Percentiles rank a stretch among this genome's conserved stretches.
Conservation (phyloP, 1,140 invertebrate genomes). For the Plodia interpunctella region DNA sequence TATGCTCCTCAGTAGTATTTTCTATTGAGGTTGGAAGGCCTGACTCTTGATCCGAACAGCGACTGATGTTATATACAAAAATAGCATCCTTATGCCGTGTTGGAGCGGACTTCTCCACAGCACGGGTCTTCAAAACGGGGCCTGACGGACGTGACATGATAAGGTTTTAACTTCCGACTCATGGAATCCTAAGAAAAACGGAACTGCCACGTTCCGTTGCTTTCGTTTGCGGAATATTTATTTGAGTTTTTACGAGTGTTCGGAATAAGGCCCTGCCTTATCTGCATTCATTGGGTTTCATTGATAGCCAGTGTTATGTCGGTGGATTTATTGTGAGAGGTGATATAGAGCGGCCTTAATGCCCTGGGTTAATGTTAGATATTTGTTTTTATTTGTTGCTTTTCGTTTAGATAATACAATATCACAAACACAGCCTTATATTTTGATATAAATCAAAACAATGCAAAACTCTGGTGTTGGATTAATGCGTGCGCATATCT, state of each 20-base stretch:
- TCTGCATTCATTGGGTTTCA: conserved; percentile 15
- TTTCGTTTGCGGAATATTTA: conserved; percentile 16
- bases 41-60: too few species aligned
- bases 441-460: too few species aligned
- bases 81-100: too few species aligned
- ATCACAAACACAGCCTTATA: too few species aligned
- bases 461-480: too few species aligned
- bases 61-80: too few species aligned
- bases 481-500: too few species aligned
- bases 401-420: background rate
- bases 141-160: too few species aligned
- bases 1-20: too few species aligned
- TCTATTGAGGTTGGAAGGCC: too few species aligned
- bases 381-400: background rate
- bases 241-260: conserved; percentile 16
- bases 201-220: background rate
- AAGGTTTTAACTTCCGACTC: background rate
- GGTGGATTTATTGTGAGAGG: conserved; percentile 11
- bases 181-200: background rate
- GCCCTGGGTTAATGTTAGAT: background rate
- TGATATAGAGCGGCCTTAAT: background rate
- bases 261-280: conserved; percentile 8
- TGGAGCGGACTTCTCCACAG: too few species aligned
- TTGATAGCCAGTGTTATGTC: conserved; percentile 14
- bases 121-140: background rate